Base-by-base conservation (phyloP, 1,140 invertebrate genomes). In the Neotoxoptera formosana region DNA sequence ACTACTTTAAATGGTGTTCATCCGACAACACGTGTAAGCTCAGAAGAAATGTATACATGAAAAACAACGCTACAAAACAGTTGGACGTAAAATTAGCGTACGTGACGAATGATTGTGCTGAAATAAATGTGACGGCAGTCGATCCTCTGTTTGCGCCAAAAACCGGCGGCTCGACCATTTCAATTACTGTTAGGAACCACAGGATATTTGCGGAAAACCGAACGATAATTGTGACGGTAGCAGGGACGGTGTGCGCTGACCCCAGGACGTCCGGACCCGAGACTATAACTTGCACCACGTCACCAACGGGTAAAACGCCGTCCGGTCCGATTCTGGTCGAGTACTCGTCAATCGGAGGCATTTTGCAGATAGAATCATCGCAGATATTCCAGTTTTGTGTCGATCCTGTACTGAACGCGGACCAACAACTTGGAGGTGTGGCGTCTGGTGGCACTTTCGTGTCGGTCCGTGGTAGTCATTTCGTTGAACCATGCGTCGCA, bases 401-500 rank as follows among this genome's bases (percentile, higher is more conserved):
- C 23, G 14, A 45, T 1, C 84, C 84, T 11, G 41, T 17, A 14
- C 2, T 86, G 11, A 45, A 86, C 11, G 45, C 45, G 25, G 4
- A 25, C 7, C 84, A 86, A 30, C 23, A 0, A 30, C 25, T 86
- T 25, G 41, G 1, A 14, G 84, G 25, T 0, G 3, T 86, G 11
- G 45, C 6, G 25, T 86, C 84, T 1, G 84, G 45, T 23, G 23
- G 25, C 23, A 86, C 25, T 14, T 17, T 9, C 0, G 84, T 86
- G 14, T 25, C 25, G 25, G 45, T 86, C 0, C 45, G 45, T 7
- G 84, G 84, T 7, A 4, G 0, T 7, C 45, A 86, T 47, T 86
- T 86, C 7, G 11, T 76, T 6, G n/a, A 76, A 76, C 23, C 86
- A 20, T 88, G 86, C 7, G 30, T 94, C 94, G 94, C 25, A 95